Base-by-base conservation (phyloP, 30 jellyfish, hydroid and myxozoan species). In the Aurelia coerulea region DNA sequence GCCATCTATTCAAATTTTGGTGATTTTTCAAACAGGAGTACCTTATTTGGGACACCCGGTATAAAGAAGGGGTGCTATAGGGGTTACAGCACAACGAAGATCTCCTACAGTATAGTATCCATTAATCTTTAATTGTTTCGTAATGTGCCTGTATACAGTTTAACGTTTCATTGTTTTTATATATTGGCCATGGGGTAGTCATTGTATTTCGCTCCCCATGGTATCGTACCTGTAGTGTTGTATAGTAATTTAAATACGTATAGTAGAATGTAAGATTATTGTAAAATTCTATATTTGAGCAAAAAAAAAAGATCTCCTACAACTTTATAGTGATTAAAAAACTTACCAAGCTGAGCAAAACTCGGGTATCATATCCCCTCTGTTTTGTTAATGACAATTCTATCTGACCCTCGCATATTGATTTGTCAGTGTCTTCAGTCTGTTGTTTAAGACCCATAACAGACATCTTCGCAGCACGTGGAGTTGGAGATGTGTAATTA, bases 261-360 rank as follows among this genome's bases (percentile, higher is more conserved):
- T 23, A 23, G 29, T 23, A 23, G 29, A 23, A 23, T 23, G 29
- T 23, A 23, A 23, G 29, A 23, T 23, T 23, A 23, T 23, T 23
- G 29, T 23, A 23, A 23, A 23, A 23, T 23, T 23, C 29, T 23
- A 23, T 23, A 23, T 23, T 23, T 23, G 29, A 63, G 35, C 4
- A 5, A 37, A 32, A 14, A 9, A 70, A 70, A 2, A 12, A 70
- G 51, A 5, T 23, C 2, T 12, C 15, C 64, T 37, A 39, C 2
- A 65, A 65, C 37, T 46, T 23, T 1, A 65, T 23, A 13, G 1
- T 23, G 19, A 2, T 6, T 65, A n/a, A 23, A 10, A 70, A 70
- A 53, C 89, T 79, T 46, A 79, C 89, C 67, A 79, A 53, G 15
- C 80, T 63, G 10, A 79, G 89, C 8, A 62, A 23, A 10, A 79